Conservation (phyloP, 2,113 vertebrate genomes). For the Hassar affinis region DNA sequence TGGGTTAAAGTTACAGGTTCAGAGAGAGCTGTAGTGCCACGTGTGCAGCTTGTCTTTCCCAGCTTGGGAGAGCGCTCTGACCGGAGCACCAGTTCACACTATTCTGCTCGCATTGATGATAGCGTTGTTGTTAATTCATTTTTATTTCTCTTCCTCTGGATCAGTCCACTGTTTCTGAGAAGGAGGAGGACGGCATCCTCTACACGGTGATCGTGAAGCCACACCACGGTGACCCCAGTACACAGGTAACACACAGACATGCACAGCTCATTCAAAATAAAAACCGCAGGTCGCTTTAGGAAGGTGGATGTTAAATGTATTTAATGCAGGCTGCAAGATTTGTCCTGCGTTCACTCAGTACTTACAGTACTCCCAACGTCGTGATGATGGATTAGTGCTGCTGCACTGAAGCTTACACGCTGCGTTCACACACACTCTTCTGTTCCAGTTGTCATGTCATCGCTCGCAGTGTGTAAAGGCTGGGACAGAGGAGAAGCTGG, state of each 20-base stretch:
- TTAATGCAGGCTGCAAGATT: background rate
- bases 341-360: background rate
- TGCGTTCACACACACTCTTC: background rate
- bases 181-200: conserved; percentile 78
- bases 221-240: conserved; percentile 51
- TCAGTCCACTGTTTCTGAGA: conserved; percentile 74
- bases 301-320: background rate
- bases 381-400: no score
- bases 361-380: background rate
- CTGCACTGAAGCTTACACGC: background rate
- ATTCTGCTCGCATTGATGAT: background rate
- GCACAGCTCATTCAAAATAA: background rate
- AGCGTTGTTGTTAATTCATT: background rate
- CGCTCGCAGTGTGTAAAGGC: conserved; percentile 77
- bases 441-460: conserved; percentile 53
- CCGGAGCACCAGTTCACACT: background rate
- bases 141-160: conserved; percentile 13
- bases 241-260: conserved; percentile 47
- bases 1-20: background rate
- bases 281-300: no score
- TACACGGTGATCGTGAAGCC: conserved; percentile 78
- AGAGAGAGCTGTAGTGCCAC: no score
- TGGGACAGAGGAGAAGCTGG: conserved; percentile 81
- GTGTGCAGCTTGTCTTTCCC: no score
- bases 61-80: background rate